phyloP scores from a whole-genome alignment of 2,113 vertebrate genomes.

The Todiramphus chloris region DNA sequence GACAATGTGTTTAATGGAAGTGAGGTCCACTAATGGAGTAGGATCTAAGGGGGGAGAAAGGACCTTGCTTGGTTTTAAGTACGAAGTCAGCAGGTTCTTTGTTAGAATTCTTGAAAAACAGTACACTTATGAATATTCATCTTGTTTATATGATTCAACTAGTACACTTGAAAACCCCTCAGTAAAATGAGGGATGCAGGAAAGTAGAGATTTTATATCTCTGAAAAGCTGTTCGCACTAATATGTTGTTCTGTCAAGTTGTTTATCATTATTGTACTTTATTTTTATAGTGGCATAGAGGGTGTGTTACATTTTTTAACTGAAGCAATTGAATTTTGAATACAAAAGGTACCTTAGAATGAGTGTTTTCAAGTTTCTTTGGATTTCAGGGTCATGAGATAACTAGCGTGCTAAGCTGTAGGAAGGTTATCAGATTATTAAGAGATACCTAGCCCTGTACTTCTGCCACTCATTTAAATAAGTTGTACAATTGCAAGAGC shows the following conservation, averaged over 20 bases:
- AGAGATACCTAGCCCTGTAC: not conserved
- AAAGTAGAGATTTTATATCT: not conserved
- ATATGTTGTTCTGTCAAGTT: not conserved
- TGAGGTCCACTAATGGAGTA: not conserved
- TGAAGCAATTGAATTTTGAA: conserved; percentile 16
- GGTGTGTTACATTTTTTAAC: not conserved
- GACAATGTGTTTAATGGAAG: not conserved
- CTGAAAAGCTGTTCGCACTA: not conserved
- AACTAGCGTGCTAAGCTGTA: not conserved
- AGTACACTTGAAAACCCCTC: not conserved
- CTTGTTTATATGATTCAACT: not conserved
- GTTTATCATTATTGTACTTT: conserved; percentile 18
- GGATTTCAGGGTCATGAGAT: not conserved
- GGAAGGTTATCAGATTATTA: not conserved
- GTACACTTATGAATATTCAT: conserved; percentile 4
- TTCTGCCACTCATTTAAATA: not conserved
- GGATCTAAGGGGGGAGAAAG: fast-evolving
- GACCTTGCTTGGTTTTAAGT: not conserved
- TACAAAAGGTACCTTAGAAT: not conserved
- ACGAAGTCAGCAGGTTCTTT: not conserved
- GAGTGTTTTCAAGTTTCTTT: not conserved
- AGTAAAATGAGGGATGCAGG: conserved; percentile 13
- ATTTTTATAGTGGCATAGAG: conserved; percentile 26
- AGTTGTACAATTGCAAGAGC: not conserved
- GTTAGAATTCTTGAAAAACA: not conserved